Conservation (phyloP, 2,797 vertebrate genomes). For the Coregonus suidteri region DNA sequence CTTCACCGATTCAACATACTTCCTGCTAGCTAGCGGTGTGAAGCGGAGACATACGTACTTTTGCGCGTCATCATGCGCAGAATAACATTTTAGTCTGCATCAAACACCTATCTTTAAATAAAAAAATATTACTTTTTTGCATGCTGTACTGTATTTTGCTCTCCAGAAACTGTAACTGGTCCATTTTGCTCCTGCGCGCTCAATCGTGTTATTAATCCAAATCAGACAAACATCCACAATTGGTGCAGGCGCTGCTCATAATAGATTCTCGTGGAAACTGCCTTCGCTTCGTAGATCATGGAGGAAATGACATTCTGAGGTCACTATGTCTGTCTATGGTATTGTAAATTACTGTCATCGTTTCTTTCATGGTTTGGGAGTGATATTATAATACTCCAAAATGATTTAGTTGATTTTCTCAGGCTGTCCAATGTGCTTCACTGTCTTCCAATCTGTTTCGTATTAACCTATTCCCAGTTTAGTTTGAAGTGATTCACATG, state of each 20-base stretch:
- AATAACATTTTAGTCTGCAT: constrained; percentile 25
- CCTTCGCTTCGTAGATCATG: constrained; percentile 23
- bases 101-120: constrained; percentile 23
- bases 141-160: neutral
- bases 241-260: constrained; percentile 28
- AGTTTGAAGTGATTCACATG: neutral
- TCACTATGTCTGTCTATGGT: constrained; percentile 19
- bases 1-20: constrained; percentile 67
- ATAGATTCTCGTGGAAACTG: constrained; percentile 9
- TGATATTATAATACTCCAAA: neutral
- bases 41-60: constrained; percentile 44
- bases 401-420: neutral
- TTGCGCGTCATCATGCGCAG: constrained; percentile 67
- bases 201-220: constrained; percentile 3
- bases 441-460: neutral
- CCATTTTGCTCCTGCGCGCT: constrained; percentile 25
- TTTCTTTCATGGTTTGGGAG: neutral
- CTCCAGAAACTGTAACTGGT: neutral
- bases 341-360: constrained; percentile 8
- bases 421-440: neutral
- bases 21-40: constrained; percentile 71
- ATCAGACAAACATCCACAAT: constrained; percentile 21
- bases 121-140: neutral
- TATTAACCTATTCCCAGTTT: neutral
- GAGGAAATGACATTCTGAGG: constrained; percentile 40